These are phyloP conservation scores for Lepus oiostolus DNA, from an alignment of 2,797 vertebrate genomes.

Conservation along the genomic window DNA sequence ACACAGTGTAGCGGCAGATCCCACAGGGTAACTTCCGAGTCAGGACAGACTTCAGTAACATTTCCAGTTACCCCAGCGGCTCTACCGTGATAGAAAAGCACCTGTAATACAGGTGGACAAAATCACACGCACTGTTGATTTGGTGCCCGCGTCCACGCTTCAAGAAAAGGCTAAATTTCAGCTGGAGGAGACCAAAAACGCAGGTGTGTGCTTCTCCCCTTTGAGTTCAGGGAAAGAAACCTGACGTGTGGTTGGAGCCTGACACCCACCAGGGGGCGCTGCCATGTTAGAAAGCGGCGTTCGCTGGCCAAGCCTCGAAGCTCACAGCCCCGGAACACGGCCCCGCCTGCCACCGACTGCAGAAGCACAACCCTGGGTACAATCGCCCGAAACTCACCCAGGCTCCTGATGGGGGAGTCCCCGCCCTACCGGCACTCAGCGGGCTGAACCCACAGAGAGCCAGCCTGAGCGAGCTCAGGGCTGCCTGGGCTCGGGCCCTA, in stretches of 20 bases:
- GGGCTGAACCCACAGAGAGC: background rate
- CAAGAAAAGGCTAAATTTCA: background rate
- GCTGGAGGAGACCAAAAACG: background rate
- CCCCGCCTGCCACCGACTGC: background rate
- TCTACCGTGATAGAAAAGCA: background rate
- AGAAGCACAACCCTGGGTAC: background rate
- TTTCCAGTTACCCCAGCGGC: background rate
- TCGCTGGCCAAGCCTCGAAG: background rate
- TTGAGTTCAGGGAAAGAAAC: background rate
- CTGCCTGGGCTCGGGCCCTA: background rate
- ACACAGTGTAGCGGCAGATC: background rate
- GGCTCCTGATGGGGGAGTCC: background rate
- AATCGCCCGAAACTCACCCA: too few species aligned
- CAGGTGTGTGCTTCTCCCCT: background rate
- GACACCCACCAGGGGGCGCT: constrained; percentile 70
- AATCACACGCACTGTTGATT: background rate
- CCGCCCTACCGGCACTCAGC: background rate
- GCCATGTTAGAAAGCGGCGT: constrained; percentile 50
- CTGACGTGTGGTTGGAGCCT: background rate
- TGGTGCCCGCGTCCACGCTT: background rate
- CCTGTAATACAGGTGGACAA: background rate
- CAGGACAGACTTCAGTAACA: background rate
- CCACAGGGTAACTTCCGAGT: background rate
- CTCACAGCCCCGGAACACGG: background rate
- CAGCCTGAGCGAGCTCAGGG: background rate